Base-by-base conservation (phyloP, 1,140 invertebrate genomes). In the Zaprionus camerounensis region DNA sequence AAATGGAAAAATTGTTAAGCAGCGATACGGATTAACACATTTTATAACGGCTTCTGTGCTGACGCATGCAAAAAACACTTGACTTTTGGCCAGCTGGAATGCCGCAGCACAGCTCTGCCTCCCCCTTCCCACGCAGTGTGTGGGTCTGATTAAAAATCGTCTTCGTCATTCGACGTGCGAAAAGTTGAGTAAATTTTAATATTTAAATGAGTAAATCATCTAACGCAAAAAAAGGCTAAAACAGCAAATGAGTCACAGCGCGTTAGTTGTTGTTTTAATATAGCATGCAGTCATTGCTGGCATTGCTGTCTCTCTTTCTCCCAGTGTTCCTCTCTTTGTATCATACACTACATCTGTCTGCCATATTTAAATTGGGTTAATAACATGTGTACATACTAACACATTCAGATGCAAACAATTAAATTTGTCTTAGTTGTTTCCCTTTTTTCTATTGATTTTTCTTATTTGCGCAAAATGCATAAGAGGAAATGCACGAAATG, bases 371-470 rank as follows among this genome's bases (percentile, higher is more conserved):
- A 88, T 83, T 87, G 62, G 83, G 83, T 78, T 90, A 88, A 88
- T 90, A 87, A 84, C 77, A 84, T 76, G 12, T 49, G 51, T 65
- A 65, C n/a, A 57, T 31, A 57, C 26, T 28, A 15, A 31, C 13
- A 51, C n/a, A 85, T 78, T 78, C 71, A 34, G 3, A 34, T 76
- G 69, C 59, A 71, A 20, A 71, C 46, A 76, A 62, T 76, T 78
- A 68, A 67, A 71, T 88, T 71, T 90, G 84, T 84, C 71, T 57
- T 78, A 34, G 38, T 83, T 70, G 67, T 61, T 57, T 57, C 66
- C 58, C 70, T 58, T 70, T 85, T 64, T 57, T 53, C 69, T 90
- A 88, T 88, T 88, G 85, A 88, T 88, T 88, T 88, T 90, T 88
- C 71, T 79, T 76, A 81, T 90, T 90, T 81, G 71, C 81, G 80